These are phyloP conservation scores for Arenaria interpres DNA, from an alignment of 2,113 vertebrate species.

Conservation along the genomic window DNA sequence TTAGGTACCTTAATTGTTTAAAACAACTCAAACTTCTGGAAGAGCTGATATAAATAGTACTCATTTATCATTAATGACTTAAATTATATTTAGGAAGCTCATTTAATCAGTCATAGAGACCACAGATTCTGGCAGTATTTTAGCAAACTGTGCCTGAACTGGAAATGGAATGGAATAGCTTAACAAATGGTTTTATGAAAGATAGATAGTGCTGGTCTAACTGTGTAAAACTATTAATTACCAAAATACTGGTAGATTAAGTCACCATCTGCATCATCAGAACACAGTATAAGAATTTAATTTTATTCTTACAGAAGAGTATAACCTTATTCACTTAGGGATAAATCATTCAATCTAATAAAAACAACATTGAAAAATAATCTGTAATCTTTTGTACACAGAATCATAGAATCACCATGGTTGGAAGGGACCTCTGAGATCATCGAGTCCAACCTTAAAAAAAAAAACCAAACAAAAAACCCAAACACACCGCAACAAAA, in stretches of 20 bases:
- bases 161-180: constrained; percentile 13
- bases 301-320: neutral
- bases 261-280: neutral
- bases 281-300: neutral
- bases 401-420: no score
- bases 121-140: neutral
- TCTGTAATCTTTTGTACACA: neutral
- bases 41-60: constrained; percentile 15
- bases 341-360: neutral
- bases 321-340: neutral
- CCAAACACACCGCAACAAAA: no score
- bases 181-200: neutral
- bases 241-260: neutral
- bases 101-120: constrained; percentile 24
- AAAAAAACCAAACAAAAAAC: no score
- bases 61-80: constrained; percentile 46
- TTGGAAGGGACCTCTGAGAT: no score
- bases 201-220: neutral
- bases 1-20: neutral
- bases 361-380: neutral
- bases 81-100: constrained; percentile 55
- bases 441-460: no score
- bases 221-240: neutral
- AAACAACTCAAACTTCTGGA: constrained; percentile 24
- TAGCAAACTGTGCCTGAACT: neutral